phyloP scores from a whole-genome alignment of 1,140 invertebrate genomes.

The Drosophila sproati region DNA sequence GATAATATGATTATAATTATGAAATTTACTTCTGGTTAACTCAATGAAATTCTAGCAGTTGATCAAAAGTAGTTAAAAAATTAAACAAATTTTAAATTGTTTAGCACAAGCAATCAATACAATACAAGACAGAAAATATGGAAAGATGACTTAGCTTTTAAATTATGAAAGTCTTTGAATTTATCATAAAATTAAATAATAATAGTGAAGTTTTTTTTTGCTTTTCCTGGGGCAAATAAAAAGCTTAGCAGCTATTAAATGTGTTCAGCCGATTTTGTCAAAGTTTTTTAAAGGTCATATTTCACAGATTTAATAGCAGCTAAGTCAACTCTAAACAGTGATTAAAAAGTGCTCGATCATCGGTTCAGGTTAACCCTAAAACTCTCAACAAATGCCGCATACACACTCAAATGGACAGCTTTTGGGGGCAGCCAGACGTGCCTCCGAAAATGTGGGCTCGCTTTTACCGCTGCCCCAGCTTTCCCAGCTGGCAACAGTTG shows the following conservation, averaged over 20 bases:
- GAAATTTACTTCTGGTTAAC: not conserved
- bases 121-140: too few relatives aligned
- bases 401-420: not conserved
- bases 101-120: too few relatives aligned
- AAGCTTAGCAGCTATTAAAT: too few relatives aligned
- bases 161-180: too few relatives aligned
- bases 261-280: too few relatives aligned
- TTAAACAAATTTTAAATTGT: too few relatives aligned
- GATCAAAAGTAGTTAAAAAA: too few relatives aligned
- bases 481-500: constrained; percentile 52
- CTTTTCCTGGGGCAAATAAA: too few relatives aligned
- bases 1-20: not conserved
- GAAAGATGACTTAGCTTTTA: too few relatives aligned
- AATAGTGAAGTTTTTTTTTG: too few relatives aligned
- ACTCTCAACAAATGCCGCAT: not conserved
- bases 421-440: not conserved
- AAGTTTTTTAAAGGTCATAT: not conserved
- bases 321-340: not conserved
- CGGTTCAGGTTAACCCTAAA: not conserved
- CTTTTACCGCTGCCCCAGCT: not conserved
- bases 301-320: not conserved
- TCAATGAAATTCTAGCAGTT: too few relatives aligned
- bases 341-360: constrained; percentile 11
- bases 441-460: not conserved
- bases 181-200: too few relatives aligned